Percentiles rank a stretch among this genome's conserved stretches.
Conservation (phyloP, 2,888 invertebrate species). For the Watsonalla binaria region DNA sequence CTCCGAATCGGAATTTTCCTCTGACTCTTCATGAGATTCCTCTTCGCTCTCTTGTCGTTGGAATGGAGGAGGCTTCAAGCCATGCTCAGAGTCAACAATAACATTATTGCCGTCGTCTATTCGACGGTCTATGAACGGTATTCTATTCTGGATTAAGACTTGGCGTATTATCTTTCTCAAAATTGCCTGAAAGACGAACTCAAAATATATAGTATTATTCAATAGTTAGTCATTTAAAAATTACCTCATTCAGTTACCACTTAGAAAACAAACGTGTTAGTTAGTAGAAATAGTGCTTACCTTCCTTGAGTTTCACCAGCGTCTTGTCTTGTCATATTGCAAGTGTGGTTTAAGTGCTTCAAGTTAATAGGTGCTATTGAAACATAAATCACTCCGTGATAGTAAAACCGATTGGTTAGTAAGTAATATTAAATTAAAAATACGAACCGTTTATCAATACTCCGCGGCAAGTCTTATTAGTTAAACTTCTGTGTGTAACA, state of each 20-base stretch:
- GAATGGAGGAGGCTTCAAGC: slow-evolving; percentile 32
- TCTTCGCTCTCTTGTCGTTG: slow-evolving; percentile 47
- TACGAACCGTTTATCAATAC: too few species aligned
- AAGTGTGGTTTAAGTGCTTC: too few species aligned
- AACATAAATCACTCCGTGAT: not conserved
- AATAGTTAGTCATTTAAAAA: not conserved
- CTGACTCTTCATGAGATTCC: slow-evolving; percentile 13
- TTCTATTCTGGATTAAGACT: slow-evolving; percentile 9
- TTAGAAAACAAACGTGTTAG: not conserved
- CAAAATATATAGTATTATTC: not conserved
- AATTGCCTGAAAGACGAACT: slow-evolving; percentile 8
- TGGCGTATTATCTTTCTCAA: slow-evolving; percentile 12
- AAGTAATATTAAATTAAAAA: too few species aligned
- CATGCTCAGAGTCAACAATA: slow-evolving; percentile 39
- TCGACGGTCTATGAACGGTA: slow-evolving; percentile 26
- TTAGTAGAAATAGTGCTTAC: not conserved
- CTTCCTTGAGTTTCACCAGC: not conserved
- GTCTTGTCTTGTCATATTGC: too few species aligned
- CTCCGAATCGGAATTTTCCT: slow-evolving; percentile 13
- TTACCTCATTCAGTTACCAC: not conserved
- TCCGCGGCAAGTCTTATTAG: too few species aligned
- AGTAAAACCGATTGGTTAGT: not conserved
- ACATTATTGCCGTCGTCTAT: slow-evolving; percentile 39
- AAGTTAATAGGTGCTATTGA: not conserved
- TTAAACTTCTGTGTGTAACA: too few species aligned